Percentiles rank a stretch among this genome's conserved stretches.
Evolutionary conservation across 2,113 vertebrate species (phyloP).

Genomic region (Erpornis zantholeuca): DNA sequence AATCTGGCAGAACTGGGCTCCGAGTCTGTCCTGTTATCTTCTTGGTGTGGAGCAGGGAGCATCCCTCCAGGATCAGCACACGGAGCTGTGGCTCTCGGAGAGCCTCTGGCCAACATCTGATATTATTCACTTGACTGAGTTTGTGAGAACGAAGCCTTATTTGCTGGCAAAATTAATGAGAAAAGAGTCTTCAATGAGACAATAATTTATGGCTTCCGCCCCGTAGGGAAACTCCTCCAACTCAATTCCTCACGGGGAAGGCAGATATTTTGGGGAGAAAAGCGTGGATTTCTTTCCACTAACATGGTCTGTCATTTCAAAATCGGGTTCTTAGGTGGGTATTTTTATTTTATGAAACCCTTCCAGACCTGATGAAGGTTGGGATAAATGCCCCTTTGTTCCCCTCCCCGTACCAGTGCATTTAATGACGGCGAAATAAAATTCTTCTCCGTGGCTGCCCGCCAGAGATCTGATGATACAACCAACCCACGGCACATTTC

Average conservation of each 20-base stretch:
- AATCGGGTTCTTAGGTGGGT: not conserved
- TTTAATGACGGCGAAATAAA: not conserved
- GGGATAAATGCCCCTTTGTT: conserved; percentile 1
- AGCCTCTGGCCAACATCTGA: conserved; percentile 31
- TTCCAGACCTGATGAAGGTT: conserved; percentile 9
- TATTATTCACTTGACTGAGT: conserved; percentile 45
- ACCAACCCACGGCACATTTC: not conserved
- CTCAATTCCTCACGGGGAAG: not conserved
- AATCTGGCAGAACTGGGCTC: accelerated
- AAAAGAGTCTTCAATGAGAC: conserved; percentile 66
- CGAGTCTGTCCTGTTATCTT: not conserved
- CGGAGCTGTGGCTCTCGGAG: not conserved
- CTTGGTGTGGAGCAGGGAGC: not conserved
- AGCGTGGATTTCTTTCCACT: not conserved
- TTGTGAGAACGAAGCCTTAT: conserved; percentile 33
- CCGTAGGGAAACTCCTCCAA: not conserved
- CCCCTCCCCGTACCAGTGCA: not conserved
- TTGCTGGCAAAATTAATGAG: conserved; percentile 71
- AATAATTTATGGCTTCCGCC: conserved; percentile 56
- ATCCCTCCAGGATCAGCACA: not conserved
- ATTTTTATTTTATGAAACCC: not conserved
- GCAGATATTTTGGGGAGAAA: not conserved
- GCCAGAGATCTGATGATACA: not conserved
- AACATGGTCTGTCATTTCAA: not conserved
- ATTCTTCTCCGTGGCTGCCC: not conserved